Conservation (phyloP, 2,888 invertebrate genomes). For the Nephrotoma guestfalica region DNA sequence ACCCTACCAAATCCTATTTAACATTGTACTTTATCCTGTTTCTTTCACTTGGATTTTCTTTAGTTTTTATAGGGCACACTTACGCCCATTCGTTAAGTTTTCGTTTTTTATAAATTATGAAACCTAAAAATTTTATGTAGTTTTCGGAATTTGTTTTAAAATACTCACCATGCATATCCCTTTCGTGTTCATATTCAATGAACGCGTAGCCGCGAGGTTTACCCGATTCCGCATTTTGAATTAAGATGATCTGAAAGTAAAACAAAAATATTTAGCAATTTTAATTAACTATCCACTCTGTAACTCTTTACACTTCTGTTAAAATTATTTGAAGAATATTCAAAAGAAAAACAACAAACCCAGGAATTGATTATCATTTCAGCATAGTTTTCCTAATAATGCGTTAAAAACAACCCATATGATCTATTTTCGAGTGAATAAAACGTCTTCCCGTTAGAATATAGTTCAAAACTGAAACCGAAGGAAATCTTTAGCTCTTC, state of each 20-base stretch:
- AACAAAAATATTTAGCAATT: slow-evolving; percentile 10
- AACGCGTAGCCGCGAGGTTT: slow-evolving; percentile 99
- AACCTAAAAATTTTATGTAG: not conserved
- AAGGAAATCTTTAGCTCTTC: too few species aligned
- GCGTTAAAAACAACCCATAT: too few species aligned
- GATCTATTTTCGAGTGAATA: too few species aligned
- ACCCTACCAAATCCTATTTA: not conserved
- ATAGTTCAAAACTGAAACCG: too few species aligned
- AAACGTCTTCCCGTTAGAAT: too few species aligned
- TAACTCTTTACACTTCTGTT: not conserved
- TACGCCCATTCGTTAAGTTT: not conserved
- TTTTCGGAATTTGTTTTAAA: not conserved
- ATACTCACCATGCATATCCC: slow-evolving; percentile 99
- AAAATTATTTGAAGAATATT: too few species aligned
- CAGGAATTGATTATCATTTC: too few species aligned
- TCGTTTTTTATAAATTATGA: not conserved
- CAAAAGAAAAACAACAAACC: too few species aligned
- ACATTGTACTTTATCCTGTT: not conserved
- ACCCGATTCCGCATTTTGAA: slow-evolving; percentile 69
- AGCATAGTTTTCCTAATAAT: too few species aligned
- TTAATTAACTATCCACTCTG: not conserved
- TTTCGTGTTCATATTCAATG: slow-evolving; percentile 97
- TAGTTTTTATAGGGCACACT: not conserved
- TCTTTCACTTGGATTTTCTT: not conserved
- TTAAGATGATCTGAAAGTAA: slow-evolving; percentile 66